Evolutionary conservation across 30 jellyfish, hydroid and myxozoan genomes (phyloP).

Genomic region (Mastigias papua): DNA sequence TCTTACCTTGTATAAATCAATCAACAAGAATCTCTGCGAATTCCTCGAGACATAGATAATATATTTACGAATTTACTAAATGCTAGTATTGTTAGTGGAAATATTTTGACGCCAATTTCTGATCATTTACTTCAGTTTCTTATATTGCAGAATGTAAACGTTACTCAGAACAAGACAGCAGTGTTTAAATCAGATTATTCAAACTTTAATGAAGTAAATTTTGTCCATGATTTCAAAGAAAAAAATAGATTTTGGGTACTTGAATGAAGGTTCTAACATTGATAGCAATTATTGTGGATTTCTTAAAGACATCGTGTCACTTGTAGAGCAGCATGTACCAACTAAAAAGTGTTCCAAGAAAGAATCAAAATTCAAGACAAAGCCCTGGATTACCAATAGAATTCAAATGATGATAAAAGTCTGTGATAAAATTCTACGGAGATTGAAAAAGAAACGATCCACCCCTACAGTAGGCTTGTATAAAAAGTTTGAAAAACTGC

Average conservation of each 20-base stretch:
- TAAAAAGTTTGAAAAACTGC: not conserved
- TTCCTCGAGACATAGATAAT: slow-evolving; percentile 12
- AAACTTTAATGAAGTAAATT: not conserved
- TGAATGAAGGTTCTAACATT: not conserved
- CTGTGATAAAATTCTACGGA: slow-evolving; percentile 1
- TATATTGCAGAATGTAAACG: not conserved
- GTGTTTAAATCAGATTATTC: not conserved
- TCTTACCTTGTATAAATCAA: slow-evolving; percentile 16
- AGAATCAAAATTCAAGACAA: not conserved
- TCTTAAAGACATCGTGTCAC: not conserved
- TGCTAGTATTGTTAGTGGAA: slow-evolving; percentile 3
- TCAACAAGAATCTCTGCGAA: slow-evolving; percentile 21
- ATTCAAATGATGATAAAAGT: slow-evolving; percentile 31
- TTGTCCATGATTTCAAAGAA: not conserved
- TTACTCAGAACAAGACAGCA: not conserved
- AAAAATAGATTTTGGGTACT: not conserved
- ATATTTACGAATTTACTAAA: not conserved
- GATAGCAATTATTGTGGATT: not conserved
- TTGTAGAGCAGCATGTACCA: slow-evolving; percentile 14
- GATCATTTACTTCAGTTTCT: slow-evolving; percentile 1
- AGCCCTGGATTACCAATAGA: slow-evolving; percentile 36
- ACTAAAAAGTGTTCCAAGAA: slow-evolving; percentile 1
- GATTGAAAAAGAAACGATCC: slow-evolving; percentile 1
- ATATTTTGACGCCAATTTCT: not conserved
- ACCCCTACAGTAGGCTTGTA: not conserved